A percentile compares a stretch with the other conserved stretches of the same genome.
Conservation (phyloP, 2,888 invertebrate genomes). For the Megaustenia siamemsis region DNA sequence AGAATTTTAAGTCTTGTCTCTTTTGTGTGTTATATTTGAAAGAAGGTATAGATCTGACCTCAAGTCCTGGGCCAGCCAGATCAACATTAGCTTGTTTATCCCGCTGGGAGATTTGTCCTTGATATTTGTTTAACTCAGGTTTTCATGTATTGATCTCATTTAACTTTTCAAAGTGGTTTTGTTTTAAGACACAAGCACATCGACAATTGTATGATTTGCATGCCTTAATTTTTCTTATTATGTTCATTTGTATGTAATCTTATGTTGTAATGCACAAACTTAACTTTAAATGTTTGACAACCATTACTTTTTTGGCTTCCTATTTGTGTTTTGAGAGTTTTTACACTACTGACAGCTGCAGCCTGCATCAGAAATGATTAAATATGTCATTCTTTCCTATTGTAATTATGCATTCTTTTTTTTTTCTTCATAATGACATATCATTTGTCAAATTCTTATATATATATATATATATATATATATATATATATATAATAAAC, state of each 20-base stretch:
- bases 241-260: neutral
- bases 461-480: too few species aligned
- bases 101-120: neutral
- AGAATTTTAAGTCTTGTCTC: neutral
- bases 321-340: neutral
- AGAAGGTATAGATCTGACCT: neutral
- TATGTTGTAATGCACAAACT: neutral
- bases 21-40: neutral
- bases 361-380: too few species aligned
- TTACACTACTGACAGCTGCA: neutral
- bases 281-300: neutral
- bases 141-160: constrained; percentile 22
- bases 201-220: neutral
- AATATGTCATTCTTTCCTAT: too few species aligned
- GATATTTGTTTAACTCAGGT: constrained; percentile 28
- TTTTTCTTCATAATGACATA: too few species aligned
- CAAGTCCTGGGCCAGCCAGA: neutral
- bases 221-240: neutral
- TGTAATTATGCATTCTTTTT: too few species aligned
- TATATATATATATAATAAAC: too few species aligned
- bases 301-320: neutral
- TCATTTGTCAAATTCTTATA: too few species aligned
- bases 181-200: constrained; percentile 3
- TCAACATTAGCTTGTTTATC: neutral
- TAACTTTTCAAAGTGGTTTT: neutral